Percentiles rank a stretch among this genome's conserved stretches.
These are phyloP conservation scores for Latrodectus hesperus DNA, from an alignment of 2,888 invertebrate genomes.

Conservation along the genomic window DNA sequence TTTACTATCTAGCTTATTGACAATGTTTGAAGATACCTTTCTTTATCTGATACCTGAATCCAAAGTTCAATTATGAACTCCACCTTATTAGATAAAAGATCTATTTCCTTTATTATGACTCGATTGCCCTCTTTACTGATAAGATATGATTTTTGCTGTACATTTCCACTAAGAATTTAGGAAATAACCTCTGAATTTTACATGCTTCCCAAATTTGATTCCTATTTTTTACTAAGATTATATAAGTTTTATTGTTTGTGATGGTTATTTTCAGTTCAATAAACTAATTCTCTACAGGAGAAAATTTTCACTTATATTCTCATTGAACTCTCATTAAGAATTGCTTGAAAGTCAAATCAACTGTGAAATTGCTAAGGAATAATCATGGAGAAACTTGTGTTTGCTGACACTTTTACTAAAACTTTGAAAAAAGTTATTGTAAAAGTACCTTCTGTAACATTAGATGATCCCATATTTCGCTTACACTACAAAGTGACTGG, in stretches of 20 bases:
- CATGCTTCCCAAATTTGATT: too few relatives aligned
- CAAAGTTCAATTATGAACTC: constrained; percentile 55
- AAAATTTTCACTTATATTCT: too few relatives aligned
- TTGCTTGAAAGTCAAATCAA: background rate
- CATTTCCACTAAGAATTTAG: too few relatives aligned
- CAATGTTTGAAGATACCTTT: too few relatives aligned
- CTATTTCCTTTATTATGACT: constrained; percentile 5
- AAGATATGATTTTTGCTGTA: background rate
- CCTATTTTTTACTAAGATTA: too few relatives aligned
- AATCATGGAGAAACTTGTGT: constrained; percentile 65
- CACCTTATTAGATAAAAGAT: constrained; percentile 32
- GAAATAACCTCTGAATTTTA: too few relatives aligned
- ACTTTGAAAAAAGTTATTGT: constrained; percentile 43
- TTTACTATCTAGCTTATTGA: too few relatives aligned
- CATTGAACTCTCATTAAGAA: too few relatives aligned
- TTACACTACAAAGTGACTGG: constrained; percentile 71
- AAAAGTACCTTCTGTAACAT: constrained; percentile 78
- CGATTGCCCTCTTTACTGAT: background rate
- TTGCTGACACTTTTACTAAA: constrained; percentile 63
- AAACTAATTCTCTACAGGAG: too few relatives aligned
- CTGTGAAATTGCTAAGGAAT: background rate
- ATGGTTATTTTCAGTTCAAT: too few relatives aligned
- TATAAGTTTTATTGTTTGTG: too few relatives aligned
- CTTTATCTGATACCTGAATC: constrained; percentile 22
- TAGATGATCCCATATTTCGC: constrained; percentile 88